Percentiles rank a stretch among this genome's conserved stretches.
Evolutionary conservation across 2,113 vertebrate species (phyloP).

Genomic region (Halcyon malimbica): DNA sequence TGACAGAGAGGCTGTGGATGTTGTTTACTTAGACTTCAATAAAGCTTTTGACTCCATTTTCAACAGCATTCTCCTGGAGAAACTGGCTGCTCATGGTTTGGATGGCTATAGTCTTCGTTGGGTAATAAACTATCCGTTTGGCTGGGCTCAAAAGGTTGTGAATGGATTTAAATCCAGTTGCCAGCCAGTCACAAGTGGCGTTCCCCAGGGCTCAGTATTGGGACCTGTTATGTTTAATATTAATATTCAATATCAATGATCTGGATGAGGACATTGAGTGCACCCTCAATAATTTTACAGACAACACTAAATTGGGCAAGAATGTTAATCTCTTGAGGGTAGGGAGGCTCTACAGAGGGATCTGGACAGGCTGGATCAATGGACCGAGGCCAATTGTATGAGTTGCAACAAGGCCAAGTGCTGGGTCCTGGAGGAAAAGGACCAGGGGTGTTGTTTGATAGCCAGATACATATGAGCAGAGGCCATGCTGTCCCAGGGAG

Average conservation of each 20-base stretch:
- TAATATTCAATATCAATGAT: neutral
- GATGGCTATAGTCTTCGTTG: rapidly evolving
- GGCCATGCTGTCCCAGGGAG: neutral
- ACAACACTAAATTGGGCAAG: neutral
- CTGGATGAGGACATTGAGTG: neutral
- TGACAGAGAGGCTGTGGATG: neutral
- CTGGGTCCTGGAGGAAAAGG: too few species aligned
- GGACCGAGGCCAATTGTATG: neutral
- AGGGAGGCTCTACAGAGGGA: neutral
- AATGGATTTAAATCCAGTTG: neutral
- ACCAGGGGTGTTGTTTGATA: neutral
- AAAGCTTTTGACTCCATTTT: neutral
- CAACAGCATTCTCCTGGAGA: neutral
- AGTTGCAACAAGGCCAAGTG: neutral
- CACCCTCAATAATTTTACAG: neutral
- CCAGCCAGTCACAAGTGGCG: too few species aligned
- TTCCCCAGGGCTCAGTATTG: neutral
- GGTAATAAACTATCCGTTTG: neutral
- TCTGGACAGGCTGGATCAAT: neutral
- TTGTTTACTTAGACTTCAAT: neutral
- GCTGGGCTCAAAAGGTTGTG: too few species aligned
- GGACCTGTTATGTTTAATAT: neutral
- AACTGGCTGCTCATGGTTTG: neutral
- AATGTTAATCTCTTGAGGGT: neutral
- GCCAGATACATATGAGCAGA: rapidly evolving